Conservation (phyloP, 2,888 invertebrate species). For the Stenichneumon culpator region DNA sequence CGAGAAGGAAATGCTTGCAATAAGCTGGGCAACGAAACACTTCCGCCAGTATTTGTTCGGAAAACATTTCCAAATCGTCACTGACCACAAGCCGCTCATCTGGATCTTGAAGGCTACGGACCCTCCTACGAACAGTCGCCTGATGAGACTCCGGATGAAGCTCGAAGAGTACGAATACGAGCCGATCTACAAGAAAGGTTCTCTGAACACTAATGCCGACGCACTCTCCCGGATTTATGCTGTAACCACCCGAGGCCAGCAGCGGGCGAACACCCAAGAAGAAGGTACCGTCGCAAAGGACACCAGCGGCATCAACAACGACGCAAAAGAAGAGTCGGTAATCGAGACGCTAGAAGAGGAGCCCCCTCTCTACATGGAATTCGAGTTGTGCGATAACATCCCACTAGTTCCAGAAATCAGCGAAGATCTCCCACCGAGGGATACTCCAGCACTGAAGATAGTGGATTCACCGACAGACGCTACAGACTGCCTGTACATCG, state of each 20-base stretch:
- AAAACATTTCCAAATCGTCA: conserved; percentile 58
- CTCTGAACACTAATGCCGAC: conserved; percentile 55
- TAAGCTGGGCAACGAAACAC: conserved; percentile 54
- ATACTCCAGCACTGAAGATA: conserved; percentile 8
- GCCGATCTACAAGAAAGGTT: conserved; percentile 46
- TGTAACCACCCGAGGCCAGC: conserved; percentile 24
- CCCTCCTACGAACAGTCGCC: conserved; percentile 30
- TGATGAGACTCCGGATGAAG: conserved; percentile 58
- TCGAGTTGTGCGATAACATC: conserved; percentile 12
- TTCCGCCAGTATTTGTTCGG: conserved; percentile 66
- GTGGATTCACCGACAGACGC: conserved; percentile 1
- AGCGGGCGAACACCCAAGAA: background rate
- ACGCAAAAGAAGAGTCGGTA: background rate
- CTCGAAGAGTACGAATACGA: conserved; percentile 62
- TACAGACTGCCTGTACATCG: background rate
- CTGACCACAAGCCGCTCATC: conserved; percentile 60
- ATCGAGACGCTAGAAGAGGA: background rate
- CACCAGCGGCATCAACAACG: background rate
- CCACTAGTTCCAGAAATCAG: conserved; percentile 12
- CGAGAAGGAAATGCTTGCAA: conserved; percentile 62
- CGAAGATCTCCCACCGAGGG: background rate
- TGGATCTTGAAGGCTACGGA: conserved; percentile 57
- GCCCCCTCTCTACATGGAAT: conserved; percentile 18
- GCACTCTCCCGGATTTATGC: conserved; percentile 39
- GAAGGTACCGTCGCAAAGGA: background rate